A percentile compares a stretch with the other conserved stretches of the same genome.
phyloP scores from a whole-genome alignment of 1,140 invertebrate species.

The Drosophila nigrodunni region DNA sequence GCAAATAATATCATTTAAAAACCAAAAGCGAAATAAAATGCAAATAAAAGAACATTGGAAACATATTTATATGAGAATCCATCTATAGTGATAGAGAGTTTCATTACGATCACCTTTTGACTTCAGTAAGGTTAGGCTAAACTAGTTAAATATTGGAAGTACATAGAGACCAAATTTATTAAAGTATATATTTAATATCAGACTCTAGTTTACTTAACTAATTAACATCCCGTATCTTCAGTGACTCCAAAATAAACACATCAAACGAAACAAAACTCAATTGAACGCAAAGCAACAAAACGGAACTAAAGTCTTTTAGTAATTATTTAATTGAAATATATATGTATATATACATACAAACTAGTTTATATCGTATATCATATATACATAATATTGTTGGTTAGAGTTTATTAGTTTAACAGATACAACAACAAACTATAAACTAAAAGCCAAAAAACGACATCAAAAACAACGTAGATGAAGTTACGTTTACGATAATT shows the following conservation, averaged over 20 bases:
- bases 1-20: slow-evolving; percentile 58
- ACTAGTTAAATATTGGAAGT: slow-evolving; percentile 23
- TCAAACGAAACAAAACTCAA: slow-evolving; percentile 37
- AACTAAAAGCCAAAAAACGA: slow-evolving; percentile 66
- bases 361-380: slow-evolving; percentile 24
- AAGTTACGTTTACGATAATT: slow-evolving; percentile 49
- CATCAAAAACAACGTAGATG: slow-evolving; percentile 76
- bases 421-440: slow-evolving; percentile 71
- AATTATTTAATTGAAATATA: background rate
- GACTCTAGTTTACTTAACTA: slow-evolving; percentile 23
- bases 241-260: slow-evolving; percentile 30
- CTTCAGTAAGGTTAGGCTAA: slow-evolving; percentile 28
- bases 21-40: slow-evolving; percentile 17
- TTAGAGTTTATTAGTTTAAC: slow-evolving; percentile 41
- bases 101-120: slow-evolving; percentile 11
- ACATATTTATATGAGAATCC: background rate
- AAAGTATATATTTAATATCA: slow-evolving; percentile 18
- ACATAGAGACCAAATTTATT: slow-evolving; percentile 16
- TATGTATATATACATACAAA: slow-evolving; percentile 12
- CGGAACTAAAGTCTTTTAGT: background rate
- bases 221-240: slow-evolving; percentile 25
- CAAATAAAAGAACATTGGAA: slow-evolving; percentile 10
- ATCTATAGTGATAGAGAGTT: background rate
- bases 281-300: slow-evolving; percentile 34
- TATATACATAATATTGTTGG: slow-evolving; percentile 35